These are phyloP conservation scores for Mycetomoellerius zeteki DNA, from an alignment of 1,140 invertebrate genomes.

Conservation along the genomic window DNA sequence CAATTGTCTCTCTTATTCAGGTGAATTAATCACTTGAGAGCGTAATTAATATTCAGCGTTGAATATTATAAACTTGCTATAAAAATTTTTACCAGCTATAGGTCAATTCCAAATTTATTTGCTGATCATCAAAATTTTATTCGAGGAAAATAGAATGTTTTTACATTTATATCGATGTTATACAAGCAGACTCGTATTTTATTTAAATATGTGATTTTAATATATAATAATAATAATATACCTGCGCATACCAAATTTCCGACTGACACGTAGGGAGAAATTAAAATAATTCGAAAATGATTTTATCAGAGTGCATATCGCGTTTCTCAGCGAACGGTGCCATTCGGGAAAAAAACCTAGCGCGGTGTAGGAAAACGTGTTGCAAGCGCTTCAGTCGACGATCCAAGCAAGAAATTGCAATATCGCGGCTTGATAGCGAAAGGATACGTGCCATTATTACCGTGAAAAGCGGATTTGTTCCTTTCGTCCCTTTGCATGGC, in stretches of 20 bases:
- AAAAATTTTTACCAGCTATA: background rate
- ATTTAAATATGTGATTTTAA: constrained; percentile 23
- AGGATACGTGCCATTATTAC: constrained; percentile 64
- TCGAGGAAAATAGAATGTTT: background rate
- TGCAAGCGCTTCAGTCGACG: constrained; percentile 52
- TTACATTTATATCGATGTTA: background rate
- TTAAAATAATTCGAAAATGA: constrained; percentile 41
- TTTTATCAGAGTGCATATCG: constrained; percentile 29
- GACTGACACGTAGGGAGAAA: background rate
- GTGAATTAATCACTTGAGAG: background rate
- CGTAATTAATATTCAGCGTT: background rate
- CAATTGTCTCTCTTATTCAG: background rate
- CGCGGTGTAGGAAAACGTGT: constrained; percentile 36
- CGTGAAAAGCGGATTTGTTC: constrained; percentile 64
- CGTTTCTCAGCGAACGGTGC: background rate
- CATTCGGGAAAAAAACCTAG: constrained; percentile 6
- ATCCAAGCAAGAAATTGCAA: constrained; percentile 65
- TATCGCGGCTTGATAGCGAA: constrained; percentile 63
- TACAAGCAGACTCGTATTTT: background rate
- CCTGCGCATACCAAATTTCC: background rate
- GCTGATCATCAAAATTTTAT: background rate
- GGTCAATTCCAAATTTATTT: background rate
- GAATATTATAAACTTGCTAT: background rate
- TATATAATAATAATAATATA: background rate
- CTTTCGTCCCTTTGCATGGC: constrained; percentile 40